Percentiles rank a stretch among this genome's conserved stretches.
These are phyloP conservation scores for Rhincodon typus DNA, from an alignment of 2,797 vertebrate species.

Conservation along the genomic window DNA sequence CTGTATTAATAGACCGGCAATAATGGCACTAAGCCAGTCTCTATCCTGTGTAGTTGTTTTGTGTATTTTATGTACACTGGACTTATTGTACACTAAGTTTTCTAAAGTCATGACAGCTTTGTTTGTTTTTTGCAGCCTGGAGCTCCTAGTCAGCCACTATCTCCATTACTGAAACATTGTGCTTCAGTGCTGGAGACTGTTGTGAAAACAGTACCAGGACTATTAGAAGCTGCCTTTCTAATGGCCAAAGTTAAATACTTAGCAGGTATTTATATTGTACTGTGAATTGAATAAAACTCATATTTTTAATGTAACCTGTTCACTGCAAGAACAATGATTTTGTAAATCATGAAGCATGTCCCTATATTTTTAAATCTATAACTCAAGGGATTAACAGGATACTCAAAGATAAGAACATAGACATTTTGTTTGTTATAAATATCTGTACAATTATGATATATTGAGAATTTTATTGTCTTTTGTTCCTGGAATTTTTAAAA, in stretches of 20 bases:
- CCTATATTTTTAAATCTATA: background rate
- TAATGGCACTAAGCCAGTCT: too few relatives aligned
- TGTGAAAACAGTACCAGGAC: slow-evolving; percentile 80
- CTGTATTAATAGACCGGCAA: too few relatives aligned
- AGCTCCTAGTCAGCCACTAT: slow-evolving; percentile 67
- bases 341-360: background rate
- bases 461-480: background rate
- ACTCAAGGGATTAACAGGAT: background rate
- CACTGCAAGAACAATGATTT: background rate
- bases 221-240: slow-evolving; percentile 77
- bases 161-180: slow-evolving; percentile 76
- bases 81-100: too few relatives aligned
- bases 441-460: background rate
- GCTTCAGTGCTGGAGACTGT: slow-evolving; percentile 79
- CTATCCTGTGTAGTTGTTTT: background rate
- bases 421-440: background rate
- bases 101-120: background rate
- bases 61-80: background rate
- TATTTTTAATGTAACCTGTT: background rate
- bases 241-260: slow-evolving; percentile 85
- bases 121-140: slow-evolving; percentile 59
- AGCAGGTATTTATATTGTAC: slow-evolving; percentile 65
- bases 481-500: background rate
- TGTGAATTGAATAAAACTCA: background rate
- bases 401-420: background rate